Evolutionary conservation across 1,140 invertebrate species (phyloP), one percentile per base, ranked within the genome.

Genomic region (Saccostrea cuccullata): DNA sequence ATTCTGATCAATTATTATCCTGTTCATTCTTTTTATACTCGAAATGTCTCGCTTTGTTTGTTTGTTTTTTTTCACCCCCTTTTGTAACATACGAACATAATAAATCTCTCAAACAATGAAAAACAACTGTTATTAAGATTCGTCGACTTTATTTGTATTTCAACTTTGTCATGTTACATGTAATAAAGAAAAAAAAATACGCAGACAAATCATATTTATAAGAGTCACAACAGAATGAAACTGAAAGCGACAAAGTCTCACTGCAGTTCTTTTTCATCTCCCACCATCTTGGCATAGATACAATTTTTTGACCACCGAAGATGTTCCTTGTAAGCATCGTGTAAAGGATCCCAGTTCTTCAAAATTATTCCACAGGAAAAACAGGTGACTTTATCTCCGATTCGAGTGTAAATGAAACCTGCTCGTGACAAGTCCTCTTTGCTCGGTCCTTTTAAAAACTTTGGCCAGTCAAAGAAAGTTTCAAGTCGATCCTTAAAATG

Each of bases 351-450:
- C 87, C 87, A 88, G 23, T 85, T 55, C 55, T 88, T 88, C 36
- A 88, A 56, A 55, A 40, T 85, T 20, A 88, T 56, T 77, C 64
- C 67, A 85, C 87, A 88, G n/a, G 30, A 85, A 85, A 88, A 88
- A 88, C 87, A 88, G 6, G 36, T 56, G 17, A 88, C 87, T 30
- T 30, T 30, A 77, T 88, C 87, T 26, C 82, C 67, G 3, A 84
- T 64, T 30, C 26, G 26, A 15, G 83, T 85, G 55, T 85, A 88
- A 56, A 85, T 47, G 58, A 88, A 88, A 47, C 87, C 87, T n/a
- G 83, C 84, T 85, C 55, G 55, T 55, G 77, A 56, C n/a, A 88
- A 36, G 40, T 88, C 84, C 9, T 58, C 20, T 17, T 73, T 23
- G 55, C 36, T 82, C 13, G 70, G 86, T 82, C 47, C 60, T 30